A percentile compares a stretch with the other conserved stretches of the same genome.
Evolutionary conservation across 2,113 vertebrate genomes (phyloP).

Genomic region (Ahaetulla prasina): DNA sequence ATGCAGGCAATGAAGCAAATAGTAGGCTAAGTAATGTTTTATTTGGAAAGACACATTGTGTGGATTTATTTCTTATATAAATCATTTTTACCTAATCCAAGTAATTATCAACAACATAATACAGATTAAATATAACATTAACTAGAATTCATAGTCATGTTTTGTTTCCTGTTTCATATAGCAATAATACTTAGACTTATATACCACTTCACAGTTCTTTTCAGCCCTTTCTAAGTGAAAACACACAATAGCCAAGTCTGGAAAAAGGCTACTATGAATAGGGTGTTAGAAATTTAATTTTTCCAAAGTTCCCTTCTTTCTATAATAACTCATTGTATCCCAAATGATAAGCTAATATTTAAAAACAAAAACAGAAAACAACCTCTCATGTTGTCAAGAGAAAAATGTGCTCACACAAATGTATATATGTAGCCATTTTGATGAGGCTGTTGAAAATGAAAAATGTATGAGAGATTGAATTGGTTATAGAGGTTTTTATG

Average conservation of each 20-base stretch:
- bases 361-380: not conserved
- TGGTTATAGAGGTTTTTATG: not conserved
- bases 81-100: not conserved
- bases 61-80: not conserved
- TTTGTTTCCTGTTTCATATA: not conserved
- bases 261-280: not conserved
- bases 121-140: not conserved
- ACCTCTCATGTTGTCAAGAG: not conserved
- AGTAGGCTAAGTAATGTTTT: not conserved
- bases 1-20: not conserved
- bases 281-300: not conserved
- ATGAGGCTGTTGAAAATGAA: not conserved
- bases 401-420: not conserved
- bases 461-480: not conserved
- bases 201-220: too few relatives aligned
- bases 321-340: not conserved
- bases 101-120: not conserved
- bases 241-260: not conserved
- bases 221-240: not conserved
- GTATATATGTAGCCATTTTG: not conserved
- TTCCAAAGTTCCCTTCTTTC: not conserved
- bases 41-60: not conserved
- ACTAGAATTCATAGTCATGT: not conserved
- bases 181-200: too few relatives aligned
- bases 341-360: not conserved